Evolutionary conservation across 2,797 vertebrate species (phyloP).

Genomic region (Ptychobarbus kaznakovi): DNA sequence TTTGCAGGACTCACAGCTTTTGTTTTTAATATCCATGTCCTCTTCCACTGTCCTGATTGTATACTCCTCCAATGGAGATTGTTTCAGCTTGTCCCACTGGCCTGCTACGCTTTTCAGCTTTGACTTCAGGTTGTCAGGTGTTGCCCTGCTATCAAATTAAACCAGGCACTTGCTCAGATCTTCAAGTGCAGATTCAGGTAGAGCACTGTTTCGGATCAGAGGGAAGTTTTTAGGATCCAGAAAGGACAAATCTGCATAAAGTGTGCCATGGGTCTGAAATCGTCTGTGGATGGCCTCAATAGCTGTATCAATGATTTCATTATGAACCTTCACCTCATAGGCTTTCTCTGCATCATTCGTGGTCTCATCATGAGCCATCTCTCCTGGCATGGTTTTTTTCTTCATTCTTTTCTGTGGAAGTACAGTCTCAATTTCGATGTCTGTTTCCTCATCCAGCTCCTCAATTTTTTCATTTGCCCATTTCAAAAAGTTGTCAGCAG

Average conservation of each 20-base stretch:
- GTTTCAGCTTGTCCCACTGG: constrained; percentile 29
- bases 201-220: no score
- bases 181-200: constrained; percentile 34
- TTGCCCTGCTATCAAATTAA: not conserved
- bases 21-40: no score
- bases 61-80: not conserved
- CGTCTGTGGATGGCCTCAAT: constrained; percentile 11
- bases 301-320: constrained; percentile 5
- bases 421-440: constrained; percentile 40
- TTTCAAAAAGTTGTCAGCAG: constrained; percentile 50
- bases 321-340: constrained; percentile 40
- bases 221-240: not conserved
- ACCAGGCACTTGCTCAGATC: constrained; percentile 37
- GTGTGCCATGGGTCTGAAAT: constrained; percentile 9
- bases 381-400: constrained; percentile 39
- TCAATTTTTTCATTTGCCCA: constrained; percentile 49
- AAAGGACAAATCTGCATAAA: constrained; percentile 44
- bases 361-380: constrained; percentile 44
- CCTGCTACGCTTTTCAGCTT: constrained; percentile 37
- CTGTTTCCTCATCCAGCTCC: constrained; percentile 35
- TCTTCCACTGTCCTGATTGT: no score
- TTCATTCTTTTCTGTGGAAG: constrained; percentile 33
- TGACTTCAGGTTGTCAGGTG: not conserved
- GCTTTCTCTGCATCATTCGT: constrained; percentile 31
- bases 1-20: no score